These are phyloP conservation scores for Hippolais icterina DNA, from an alignment of 2,113 vertebrate genomes.

Conservation along the genomic window DNA sequence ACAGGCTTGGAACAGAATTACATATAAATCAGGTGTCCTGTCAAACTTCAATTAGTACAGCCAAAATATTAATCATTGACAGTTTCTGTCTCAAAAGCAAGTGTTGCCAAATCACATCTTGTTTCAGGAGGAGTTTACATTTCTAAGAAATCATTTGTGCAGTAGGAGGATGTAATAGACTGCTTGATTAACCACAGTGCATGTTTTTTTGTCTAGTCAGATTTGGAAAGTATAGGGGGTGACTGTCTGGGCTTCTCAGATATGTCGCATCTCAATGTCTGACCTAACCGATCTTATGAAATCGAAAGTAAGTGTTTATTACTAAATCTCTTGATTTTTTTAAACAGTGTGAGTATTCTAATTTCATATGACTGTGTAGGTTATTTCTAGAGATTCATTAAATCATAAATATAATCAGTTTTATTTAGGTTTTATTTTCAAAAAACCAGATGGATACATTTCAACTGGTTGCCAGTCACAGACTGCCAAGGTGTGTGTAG, in stretches of 20 bases:
- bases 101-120: background rate
- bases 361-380: background rate
- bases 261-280: background rate
- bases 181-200: background rate
- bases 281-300: background rate
- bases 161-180: background rate
- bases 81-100: background rate
- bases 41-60: background rate
- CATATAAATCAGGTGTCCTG: background rate
- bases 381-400: background rate
- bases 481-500: background rate
- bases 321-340: background rate
- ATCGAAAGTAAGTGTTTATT: background rate
- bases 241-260: background rate
- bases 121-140: background rate
- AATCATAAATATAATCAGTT: background rate
- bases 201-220: background rate
- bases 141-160: background rate
- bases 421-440: background rate
- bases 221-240: background rate
- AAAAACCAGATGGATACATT: background rate
- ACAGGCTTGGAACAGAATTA: background rate
- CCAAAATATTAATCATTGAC: background rate
- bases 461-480: background rate
- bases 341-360: background rate